Evolutionary conservation across 2,797 vertebrate species (phyloP).

Genomic region (Pelodytes ibericus): DNA sequence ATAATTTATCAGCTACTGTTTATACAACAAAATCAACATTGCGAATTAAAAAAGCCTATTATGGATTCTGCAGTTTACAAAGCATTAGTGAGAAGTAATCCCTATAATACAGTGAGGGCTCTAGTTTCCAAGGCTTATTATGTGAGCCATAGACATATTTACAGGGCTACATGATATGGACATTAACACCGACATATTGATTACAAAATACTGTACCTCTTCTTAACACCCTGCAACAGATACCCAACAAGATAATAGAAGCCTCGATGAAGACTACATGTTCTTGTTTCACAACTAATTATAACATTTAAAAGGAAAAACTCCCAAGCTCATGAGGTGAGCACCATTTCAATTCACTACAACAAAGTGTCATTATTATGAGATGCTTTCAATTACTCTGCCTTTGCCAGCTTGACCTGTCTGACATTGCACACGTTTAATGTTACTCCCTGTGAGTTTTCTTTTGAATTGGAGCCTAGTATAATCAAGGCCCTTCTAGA

Average conservation of each 20-base stretch:
- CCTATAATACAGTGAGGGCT: slow-evolving; percentile 47
- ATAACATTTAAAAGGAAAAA: slow-evolving; percentile 79
- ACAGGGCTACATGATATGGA: slow-evolving; percentile 54
- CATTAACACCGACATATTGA: slow-evolving; percentile 67
- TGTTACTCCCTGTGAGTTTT: slow-evolving; percentile 47
- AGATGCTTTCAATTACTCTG: slow-evolving; percentile 54
- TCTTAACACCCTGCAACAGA: slow-evolving; percentile 73
- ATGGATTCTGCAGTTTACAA: slow-evolving; percentile 42
- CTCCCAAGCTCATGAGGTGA: slow-evolving; percentile 64
- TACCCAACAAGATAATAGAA: slow-evolving; percentile 68
- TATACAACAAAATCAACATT: slow-evolving; percentile 54
- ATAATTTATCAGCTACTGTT: slow-evolving; percentile 56
- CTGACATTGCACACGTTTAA: slow-evolving; percentile 48
- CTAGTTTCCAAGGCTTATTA: slow-evolving; percentile 55
- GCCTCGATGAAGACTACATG: slow-evolving; percentile 61
- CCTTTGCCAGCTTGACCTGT: slow-evolving; percentile 44
- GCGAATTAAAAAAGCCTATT: slow-evolving; percentile 40
- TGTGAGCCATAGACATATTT: slow-evolving; percentile 56
- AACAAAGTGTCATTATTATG: slow-evolving; percentile 56
- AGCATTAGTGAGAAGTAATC: slow-evolving; percentile 50
- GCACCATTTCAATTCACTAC: slow-evolving; percentile 63
- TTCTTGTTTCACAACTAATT: slow-evolving; percentile 74
- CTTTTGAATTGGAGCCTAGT: slow-evolving; percentile 50
- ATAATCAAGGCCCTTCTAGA: slow-evolving; percentile 48
- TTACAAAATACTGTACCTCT: slow-evolving; percentile 75